These are phyloP conservation scores for Sminthurinus signatus DNA, from an alignment of 1,140 invertebrate species.

Conservation along the genomic window DNA sequence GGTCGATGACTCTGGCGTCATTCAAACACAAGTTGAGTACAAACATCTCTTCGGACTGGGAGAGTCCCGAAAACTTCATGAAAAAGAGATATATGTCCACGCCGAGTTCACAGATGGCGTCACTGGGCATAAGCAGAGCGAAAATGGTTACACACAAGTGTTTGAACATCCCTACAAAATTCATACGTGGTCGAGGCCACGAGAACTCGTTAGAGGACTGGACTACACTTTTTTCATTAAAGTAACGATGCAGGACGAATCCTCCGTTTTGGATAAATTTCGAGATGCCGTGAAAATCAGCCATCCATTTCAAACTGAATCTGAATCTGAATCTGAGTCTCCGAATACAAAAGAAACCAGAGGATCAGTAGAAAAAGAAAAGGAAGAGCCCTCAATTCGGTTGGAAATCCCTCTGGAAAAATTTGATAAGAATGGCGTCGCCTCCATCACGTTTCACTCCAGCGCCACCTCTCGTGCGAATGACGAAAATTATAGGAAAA, in stretches of 20 bases:
- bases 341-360: too few relatives aligned
- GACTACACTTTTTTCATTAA: conserved; percentile 50
- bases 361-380: too few relatives aligned
- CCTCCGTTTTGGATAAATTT: conserved; percentile 55
- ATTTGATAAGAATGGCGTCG: conserved; percentile 54
- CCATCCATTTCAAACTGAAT: too few relatives aligned
- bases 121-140: too few relatives aligned
- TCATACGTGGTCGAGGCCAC: conserved; percentile 68
- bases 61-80: too few relatives aligned
- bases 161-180: conserved; percentile 74
- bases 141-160: conserved; percentile 61
- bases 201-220: conserved; percentile 78
- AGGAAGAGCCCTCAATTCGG: too few relatives aligned
- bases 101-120: too few relatives aligned
- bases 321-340: too few relatives aligned
- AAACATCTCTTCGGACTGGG: too few relatives aligned
- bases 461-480: conserved; percentile 59
- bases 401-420: conserved; percentile 59
- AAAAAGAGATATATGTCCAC: too few relatives aligned
- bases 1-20: too few relatives aligned
- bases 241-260: conserved; percentile 65
- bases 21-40: too few relatives aligned
- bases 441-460: conserved; percentile 57
- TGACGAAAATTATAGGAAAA: conserved; percentile 52
- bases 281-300: conserved; percentile 57